Percentiles rank a stretch among this genome's conserved stretches.
These are phyloP conservation scores for Merluccius polli DNA, from an alignment of 2,797 vertebrate genomes.

Conservation along the genomic window DNA sequence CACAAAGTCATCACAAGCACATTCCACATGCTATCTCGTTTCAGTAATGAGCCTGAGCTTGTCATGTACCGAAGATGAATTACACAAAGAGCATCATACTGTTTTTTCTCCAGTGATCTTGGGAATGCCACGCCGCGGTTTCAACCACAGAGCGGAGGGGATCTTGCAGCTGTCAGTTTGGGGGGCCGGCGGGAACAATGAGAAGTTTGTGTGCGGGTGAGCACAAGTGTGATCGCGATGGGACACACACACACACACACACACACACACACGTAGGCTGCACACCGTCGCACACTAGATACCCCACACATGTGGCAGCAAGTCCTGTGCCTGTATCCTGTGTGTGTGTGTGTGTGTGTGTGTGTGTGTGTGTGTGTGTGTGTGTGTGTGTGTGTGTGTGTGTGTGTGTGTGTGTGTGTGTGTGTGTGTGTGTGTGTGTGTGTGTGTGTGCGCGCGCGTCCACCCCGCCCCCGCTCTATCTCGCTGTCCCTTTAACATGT, in stretches of 20 bases:
- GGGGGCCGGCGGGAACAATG: conserved; percentile 57
- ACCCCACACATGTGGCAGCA: background rate
- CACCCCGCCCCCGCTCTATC: background rate
- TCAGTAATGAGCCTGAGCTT: conserved; percentile 28
- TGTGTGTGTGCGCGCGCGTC: too few species aligned
- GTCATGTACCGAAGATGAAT: conserved; percentile 38
- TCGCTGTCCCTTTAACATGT: conserved; percentile 35
- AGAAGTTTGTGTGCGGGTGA: conserved; percentile 56
- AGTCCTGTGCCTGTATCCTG: too few species aligned
- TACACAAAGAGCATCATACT: conserved; percentile 26
- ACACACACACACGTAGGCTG: background rate
- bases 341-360: too few species aligned
- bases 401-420: too few species aligned
- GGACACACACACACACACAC: background rate
- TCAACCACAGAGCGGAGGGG: conserved; percentile 40
- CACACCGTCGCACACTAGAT: conserved; percentile 15
- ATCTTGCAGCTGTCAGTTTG: conserved; percentile 63
- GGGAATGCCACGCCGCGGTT: conserved; percentile 26
- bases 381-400: too few species aligned
- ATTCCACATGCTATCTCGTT: conserved; percentile 19
- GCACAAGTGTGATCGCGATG: conserved; percentile 29
- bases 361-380: too few species aligned
- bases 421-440: too few species aligned
- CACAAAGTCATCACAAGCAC: conserved; percentile 5
- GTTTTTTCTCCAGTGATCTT: conserved; percentile 44